Conservation (phyloP, 1,140 invertebrate genomes). For the Drosophila hydei region DNA sequence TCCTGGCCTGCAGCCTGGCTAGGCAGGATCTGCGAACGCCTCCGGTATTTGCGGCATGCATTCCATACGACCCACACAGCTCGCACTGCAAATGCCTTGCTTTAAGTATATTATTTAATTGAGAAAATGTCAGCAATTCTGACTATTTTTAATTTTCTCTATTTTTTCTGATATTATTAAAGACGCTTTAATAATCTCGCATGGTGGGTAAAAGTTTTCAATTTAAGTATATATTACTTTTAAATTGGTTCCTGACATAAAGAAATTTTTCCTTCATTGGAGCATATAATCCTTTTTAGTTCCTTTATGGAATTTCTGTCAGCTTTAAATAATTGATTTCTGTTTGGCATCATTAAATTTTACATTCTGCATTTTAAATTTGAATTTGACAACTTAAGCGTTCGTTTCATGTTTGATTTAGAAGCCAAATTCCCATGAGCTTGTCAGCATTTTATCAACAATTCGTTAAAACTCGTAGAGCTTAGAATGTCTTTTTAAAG, state of each 20-base stretch:
- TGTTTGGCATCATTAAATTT: neutral
- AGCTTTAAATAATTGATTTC: neutral
- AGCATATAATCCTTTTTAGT: too few relatives aligned
- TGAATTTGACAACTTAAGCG: neutral
- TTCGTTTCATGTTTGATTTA: neutral
- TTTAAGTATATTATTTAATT: constrained; percentile 18
- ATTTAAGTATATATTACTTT: too few relatives aligned
- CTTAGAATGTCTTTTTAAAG: neutral
- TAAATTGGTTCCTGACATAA: too few relatives aligned
- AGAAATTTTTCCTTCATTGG: too few relatives aligned
- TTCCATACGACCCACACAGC: constrained; percentile 16
- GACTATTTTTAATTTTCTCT: neutral
- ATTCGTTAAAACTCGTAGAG: neutral
- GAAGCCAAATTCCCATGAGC: neutral
- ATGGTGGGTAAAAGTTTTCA: too few relatives aligned
- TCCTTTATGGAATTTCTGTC: too few relatives aligned
- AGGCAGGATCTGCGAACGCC: constrained; percentile 43
- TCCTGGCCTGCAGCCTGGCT: constrained; percentile 39
- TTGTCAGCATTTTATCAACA: neutral
- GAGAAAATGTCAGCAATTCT: neutral
- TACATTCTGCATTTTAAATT: neutral
- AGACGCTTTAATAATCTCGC: neutral
- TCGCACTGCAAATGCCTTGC: constrained; percentile 2
- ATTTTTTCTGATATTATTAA: neutral
- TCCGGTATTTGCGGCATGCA: constrained; percentile 30